phyloP scores from a whole-genome alignment of 2,888 invertebrate genomes.

The Caenorhabditis sp. region DNA sequence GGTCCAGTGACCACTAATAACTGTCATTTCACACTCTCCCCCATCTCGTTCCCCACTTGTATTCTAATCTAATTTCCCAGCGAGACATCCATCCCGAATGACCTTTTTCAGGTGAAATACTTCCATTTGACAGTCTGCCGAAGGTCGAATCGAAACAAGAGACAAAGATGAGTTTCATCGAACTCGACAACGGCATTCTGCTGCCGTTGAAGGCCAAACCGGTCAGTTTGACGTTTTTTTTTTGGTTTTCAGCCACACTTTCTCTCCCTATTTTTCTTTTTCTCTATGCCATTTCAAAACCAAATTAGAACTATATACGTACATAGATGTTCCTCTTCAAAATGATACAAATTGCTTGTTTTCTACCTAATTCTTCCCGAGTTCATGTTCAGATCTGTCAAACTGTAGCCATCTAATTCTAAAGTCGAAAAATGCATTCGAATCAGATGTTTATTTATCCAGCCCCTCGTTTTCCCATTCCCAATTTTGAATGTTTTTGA shows the following conservation, averaged over 20 bases:
- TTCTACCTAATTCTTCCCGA: neutral
- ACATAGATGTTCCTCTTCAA: no score
- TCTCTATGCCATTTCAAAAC: neutral
- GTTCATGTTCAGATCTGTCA: neutral
- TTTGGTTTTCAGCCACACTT: neutral
- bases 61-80: neutral
- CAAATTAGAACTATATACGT: no score
- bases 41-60: neutral
- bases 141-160: slow-evolving; percentile 43
- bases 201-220: slow-evolving; percentile 56
- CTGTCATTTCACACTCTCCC: neutral
- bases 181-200: slow-evolving; percentile 58
- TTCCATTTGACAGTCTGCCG: slow-evolving; percentile 31
- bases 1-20: no score
- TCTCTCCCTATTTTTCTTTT: neutral
- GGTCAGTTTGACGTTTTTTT: slow-evolving; percentile 36
- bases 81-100: slow-evolving; percentile 21
- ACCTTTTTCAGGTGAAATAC: slow-evolving; percentile 63
- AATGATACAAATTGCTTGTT: no score
- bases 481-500: slow-evolving; percentile 18
- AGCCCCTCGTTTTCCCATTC: slow-evolving; percentile 2
- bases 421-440: no score
- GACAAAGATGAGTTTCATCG: slow-evolving; percentile 52
- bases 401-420: no score
- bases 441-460: slow-evolving; percentile 1